These are phyloP conservation scores for Alligator sinensis DNA, from an alignment of 2,113 vertebrate genomes.

Conservation along the genomic window DNA sequence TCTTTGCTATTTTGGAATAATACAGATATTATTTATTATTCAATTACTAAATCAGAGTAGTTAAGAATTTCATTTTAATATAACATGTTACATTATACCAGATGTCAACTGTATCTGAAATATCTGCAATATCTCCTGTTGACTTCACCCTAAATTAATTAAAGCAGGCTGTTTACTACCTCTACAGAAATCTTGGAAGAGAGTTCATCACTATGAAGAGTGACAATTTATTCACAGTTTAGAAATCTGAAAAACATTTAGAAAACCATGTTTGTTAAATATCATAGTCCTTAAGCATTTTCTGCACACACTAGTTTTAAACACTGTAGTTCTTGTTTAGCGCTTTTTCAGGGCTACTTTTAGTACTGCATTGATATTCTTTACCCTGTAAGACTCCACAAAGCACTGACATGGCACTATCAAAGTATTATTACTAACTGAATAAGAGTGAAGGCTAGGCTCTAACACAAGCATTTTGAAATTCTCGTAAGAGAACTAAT, in stretches of 20 bases:
- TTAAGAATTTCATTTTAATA: not conserved
- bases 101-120: not conserved
- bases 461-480: not conserved
- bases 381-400: not conserved
- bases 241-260: not conserved
- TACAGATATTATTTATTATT: not conserved
- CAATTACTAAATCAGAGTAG: not conserved
- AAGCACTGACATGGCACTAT: not conserved
- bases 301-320: fast-evolving
- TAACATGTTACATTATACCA: not conserved
- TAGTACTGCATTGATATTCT: not conserved
- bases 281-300: fast-evolving
- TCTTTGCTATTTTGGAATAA: not conserved
- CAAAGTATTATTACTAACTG: not conserved
- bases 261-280: not conserved
- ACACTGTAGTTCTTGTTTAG: fast-evolving
- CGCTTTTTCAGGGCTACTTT: not conserved
- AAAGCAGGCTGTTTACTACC: not conserved
- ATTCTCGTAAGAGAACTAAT: not conserved
- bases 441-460: not conserved
- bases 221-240: not conserved
- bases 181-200: not conserved
- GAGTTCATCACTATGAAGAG: not conserved
- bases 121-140: not conserved
- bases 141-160: not conserved